phyloP scores from a whole-genome alignment of 2,888 invertebrate species.

The Lapara coniferarum region DNA sequence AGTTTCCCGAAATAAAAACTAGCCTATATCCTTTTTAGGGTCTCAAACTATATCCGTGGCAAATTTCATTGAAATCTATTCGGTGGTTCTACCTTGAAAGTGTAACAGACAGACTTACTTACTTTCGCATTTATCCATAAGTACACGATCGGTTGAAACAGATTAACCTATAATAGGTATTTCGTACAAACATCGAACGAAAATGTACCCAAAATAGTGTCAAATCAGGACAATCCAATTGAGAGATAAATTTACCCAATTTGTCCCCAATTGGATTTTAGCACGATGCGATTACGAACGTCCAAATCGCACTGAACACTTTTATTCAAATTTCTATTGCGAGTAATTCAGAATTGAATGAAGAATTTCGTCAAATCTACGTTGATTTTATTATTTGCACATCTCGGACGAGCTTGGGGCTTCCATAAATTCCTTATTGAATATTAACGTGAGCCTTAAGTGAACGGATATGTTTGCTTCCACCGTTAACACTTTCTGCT shows the following conservation, averaged over 20 bases:
- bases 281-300: conserved; percentile 51
- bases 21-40: too few species aligned
- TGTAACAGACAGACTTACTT: too few species aligned
- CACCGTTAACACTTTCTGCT: too few species aligned
- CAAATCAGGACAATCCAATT: conserved; percentile 42
- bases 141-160: not conserved
- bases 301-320: conserved; percentile 48
- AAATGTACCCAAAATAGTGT: conserved; percentile 39
- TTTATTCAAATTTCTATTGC: conserved; percentile 56
- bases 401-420: conserved; percentile 30
- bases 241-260: conserved; percentile 43
- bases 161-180: conserved; percentile 2
- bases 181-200: conserved; percentile 18
- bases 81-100: too few species aligned
- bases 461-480: too few species aligned
- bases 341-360: conserved; percentile 55
- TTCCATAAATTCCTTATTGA: conserved; percentile 23
- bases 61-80: too few species aligned
- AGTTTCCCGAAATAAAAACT: too few species aligned
- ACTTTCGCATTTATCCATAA: too few species aligned
- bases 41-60: too few species aligned
- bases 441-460: conserved; percentile 10
- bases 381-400: conserved; percentile 54
- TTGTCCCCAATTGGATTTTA: conserved; percentile 47
- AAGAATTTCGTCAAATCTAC: conserved; percentile 51